phyloP scores from a whole-genome alignment of 1,140 invertebrate species.

The Chrysomallon squamiferum region DNA sequence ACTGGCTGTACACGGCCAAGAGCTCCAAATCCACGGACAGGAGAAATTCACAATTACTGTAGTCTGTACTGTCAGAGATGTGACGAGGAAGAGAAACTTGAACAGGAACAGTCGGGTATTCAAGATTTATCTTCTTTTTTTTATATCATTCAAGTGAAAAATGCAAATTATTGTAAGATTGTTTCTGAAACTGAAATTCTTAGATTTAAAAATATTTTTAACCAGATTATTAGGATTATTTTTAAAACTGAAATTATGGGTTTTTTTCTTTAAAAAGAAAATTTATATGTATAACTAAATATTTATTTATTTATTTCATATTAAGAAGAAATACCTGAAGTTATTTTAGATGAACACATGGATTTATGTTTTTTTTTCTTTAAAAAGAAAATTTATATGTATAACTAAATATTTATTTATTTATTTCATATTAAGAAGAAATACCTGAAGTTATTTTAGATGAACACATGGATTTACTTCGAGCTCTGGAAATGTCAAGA shows the following conservation, averaged over 20 bases:
- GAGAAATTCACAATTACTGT: slow-evolving; percentile 66
- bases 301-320: no score
- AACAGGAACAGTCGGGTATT: slow-evolving; percentile 37
- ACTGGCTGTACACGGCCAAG: slow-evolving; percentile 61
- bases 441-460: slow-evolving; percentile 52
- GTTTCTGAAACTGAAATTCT: no score
- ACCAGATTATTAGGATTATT: neutral
- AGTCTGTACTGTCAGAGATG: slow-evolving; percentile 64
- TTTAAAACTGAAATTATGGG: no score
- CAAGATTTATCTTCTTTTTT: neutral
- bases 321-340: slow-evolving; percentile 42
- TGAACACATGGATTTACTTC: slow-evolving; percentile 71
- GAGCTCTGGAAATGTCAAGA: slow-evolving; percentile 76
- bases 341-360: slow-evolving; percentile 62
- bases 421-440: no score
- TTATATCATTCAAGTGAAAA: no score
- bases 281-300: no score
- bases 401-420: no score
- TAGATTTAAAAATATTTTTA: neutral
- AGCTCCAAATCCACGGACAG: slow-evolving; percentile 67
- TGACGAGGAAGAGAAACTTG: slow-evolving; percentile 50
- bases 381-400: no score
- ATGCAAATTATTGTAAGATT: no score
- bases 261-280: no score
- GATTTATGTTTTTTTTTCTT: no score